These are phyloP conservation scores for Drosophila paranaensis DNA, from an alignment of 2,888 invertebrate species.

Conservation along the genomic window DNA sequence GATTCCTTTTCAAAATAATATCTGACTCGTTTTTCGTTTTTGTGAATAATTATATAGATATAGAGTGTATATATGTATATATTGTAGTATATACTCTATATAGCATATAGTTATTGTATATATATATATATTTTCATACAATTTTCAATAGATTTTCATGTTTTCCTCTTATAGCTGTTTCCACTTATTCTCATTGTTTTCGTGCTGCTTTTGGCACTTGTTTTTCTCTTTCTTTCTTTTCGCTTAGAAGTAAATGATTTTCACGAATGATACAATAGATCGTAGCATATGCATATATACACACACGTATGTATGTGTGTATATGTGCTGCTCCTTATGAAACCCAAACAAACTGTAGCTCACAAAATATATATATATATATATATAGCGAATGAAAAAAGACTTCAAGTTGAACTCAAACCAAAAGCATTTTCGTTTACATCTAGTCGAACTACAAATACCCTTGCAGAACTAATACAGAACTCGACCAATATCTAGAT, in stretches of 20 bases:
- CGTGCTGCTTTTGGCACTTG: slow-evolving; percentile 59
- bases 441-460: slow-evolving; percentile 32
- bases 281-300: slow-evolving; percentile 8
- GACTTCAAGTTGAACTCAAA: background rate
- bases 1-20: slow-evolving; percentile 41
- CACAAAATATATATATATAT: slow-evolving; percentile 39
- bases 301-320: background rate
- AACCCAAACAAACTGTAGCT: slow-evolving; percentile 76
- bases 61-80: background rate
- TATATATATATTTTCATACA: slow-evolving; percentile 17
- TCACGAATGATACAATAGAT: slow-evolving; percentile 55
- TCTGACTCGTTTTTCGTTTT: slow-evolving; percentile 15
- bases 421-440: background rate
- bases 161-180: slow-evolving; percentile 26
- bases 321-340: slow-evolving; percentile 42
- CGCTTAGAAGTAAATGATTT: slow-evolving; percentile 55
- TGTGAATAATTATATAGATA: slow-evolving; percentile 20
- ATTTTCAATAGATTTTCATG: slow-evolving; percentile 1
- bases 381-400: slow-evolving; percentile 36
- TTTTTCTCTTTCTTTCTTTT: slow-evolving; percentile 12
- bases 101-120: slow-evolving; percentile 32
- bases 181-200: background rate
- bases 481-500: background rate
- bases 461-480: slow-evolving; percentile 28
- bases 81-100: slow-evolving; percentile 10